These are phyloP conservation scores for Stratiomys singularior DNA, from an alignment of 2,888 invertebrate species.

Conservation along the genomic window DNA sequence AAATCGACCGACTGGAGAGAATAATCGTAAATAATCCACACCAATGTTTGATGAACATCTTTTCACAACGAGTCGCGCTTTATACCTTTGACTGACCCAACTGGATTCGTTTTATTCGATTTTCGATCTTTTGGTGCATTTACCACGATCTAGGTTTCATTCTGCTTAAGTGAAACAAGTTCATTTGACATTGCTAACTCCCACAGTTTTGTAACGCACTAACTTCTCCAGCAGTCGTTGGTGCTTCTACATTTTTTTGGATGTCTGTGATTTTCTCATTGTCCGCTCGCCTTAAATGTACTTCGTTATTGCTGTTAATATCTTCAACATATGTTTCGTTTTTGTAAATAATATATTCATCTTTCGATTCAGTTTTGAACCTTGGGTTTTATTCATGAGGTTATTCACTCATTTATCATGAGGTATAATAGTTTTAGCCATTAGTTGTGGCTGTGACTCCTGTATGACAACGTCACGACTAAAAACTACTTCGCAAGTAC, in stretches of 20 bases:
- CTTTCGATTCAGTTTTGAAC: too few relatives aligned
- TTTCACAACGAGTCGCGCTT: too few relatives aligned
- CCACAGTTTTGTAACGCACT: neutral
- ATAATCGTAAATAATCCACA: too few relatives aligned
- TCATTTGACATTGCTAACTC: neutral
- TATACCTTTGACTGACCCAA: neutral
- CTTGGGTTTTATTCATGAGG: too few relatives aligned
- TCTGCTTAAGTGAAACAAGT: neutral
- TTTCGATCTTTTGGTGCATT: constrained; percentile 6
- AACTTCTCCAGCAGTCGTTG: neutral
- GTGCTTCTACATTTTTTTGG: neutral
- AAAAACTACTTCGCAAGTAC: too few relatives aligned
- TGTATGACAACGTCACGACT: too few relatives aligned
- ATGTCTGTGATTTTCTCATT: constrained; percentile 4
- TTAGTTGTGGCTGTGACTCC: too few relatives aligned
- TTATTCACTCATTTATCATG: too few relatives aligned
- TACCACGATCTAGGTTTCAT: constrained; percentile 7
- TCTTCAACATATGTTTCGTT: constrained; percentile 1
- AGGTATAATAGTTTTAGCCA: too few relatives aligned
- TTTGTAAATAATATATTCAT: neutral
- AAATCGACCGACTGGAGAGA: too few relatives aligned
- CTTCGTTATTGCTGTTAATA: neutral
- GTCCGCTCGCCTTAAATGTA: neutral
- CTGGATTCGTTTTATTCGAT: constrained; percentile 11
- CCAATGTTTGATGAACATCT: too few relatives aligned